A percentile compares a stretch with the other conserved stretches of the same genome.
Evolutionary conservation across 2,888 invertebrate genomes (phyloP).

Genomic region (Calephelis perditalis): DNA sequence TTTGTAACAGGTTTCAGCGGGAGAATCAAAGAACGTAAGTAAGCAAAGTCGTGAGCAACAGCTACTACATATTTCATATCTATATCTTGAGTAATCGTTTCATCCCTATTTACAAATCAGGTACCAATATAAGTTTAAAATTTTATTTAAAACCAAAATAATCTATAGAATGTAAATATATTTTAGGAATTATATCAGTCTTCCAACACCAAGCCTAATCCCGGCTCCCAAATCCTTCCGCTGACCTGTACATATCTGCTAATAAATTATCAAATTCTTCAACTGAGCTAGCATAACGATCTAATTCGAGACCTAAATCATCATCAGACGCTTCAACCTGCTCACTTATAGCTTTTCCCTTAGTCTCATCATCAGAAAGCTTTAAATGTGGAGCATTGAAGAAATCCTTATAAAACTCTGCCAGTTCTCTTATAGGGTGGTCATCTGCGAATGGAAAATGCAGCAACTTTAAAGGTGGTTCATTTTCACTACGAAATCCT

Average conservation of each 20-base stretch:
- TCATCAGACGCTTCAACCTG: slow-evolving; percentile 51
- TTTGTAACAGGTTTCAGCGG: no score
- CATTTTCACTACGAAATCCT: slow-evolving; percentile 66
- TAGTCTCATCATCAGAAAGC: slow-evolving; percentile 42
- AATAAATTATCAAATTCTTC: slow-evolving; percentile 87
- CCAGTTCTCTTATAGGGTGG: slow-evolving; percentile 85
- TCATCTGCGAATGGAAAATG: slow-evolving; percentile 88
- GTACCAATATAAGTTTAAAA: not conserved
- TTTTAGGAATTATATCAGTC: slow-evolving; percentile 31
- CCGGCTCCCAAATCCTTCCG: slow-evolving; percentile 76
- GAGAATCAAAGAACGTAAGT: no score
- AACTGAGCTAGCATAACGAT: slow-evolving; percentile 85
- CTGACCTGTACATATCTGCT: slow-evolving; percentile 82
- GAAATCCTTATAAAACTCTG: slow-evolving; percentile 88
- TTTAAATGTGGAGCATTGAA: slow-evolving; percentile 81
- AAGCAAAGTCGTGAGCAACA: no score
- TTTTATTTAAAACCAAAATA: slow-evolving; percentile 11
- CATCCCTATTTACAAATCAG: not conserved
- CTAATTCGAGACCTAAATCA: slow-evolving; percentile 82
- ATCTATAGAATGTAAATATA: slow-evolving; percentile 10
- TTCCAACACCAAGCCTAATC: slow-evolving; percentile 36
- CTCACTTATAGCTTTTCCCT: slow-evolving; percentile 34
- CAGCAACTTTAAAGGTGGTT: slow-evolving; percentile 83
- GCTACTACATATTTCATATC: no score
- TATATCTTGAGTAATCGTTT: not conserved